Base-by-base conservation (phyloP, 2,888 invertebrate species). In the Eutolmus rufibarbis region DNA sequence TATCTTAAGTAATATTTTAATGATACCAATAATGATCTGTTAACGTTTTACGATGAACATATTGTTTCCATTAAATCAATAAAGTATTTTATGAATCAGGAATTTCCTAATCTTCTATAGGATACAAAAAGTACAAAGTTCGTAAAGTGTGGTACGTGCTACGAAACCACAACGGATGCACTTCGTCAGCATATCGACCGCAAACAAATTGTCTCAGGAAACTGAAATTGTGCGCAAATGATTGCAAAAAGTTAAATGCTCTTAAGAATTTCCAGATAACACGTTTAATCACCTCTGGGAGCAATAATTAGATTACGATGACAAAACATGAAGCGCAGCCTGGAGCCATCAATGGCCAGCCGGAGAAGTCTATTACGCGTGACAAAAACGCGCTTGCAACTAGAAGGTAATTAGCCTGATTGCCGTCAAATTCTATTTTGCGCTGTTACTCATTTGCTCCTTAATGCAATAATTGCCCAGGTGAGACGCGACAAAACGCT, bases 381-480 rank as follows among this genome's bases (percentile, higher is more conserved):
- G 23, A 43, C 37, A 78, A 78, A 78, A 78, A 78, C 40, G 66
- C 66, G 66, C 12, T 28, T 37, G 43, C 43, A 78, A 43, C 78
- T 40, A 40, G 43, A 78, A 78, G 76, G 78, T 23, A 78, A 78
- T 78, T 78, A 78, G 78, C 78, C 43, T 23, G 40, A 40, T 78
- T 78, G 37, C 78, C 37, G 43, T 23, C 23, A 43, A 40, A 40
- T 43, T 40, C 40, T 78, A 78, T 78, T 78, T 78, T 23, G 12
- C 78, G 14, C 28, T 19, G 23, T 14, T 23, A 14, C 19, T 66
- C 66, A 66, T 66, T 66, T 66, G 66, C 66, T 66, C 66, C 66
- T 66, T 66, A 66, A 66, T 66, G 66, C 66, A 66, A 66, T 66
- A 66, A 66, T 66, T 28, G 66, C 66, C 12, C 66, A 66, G 66